A percentile compares a stretch with the other conserved stretches of the same genome.
phyloP scores from a whole-genome alignment of 2,113 vertebrate genomes.

The Cavia porcellus region DNA sequence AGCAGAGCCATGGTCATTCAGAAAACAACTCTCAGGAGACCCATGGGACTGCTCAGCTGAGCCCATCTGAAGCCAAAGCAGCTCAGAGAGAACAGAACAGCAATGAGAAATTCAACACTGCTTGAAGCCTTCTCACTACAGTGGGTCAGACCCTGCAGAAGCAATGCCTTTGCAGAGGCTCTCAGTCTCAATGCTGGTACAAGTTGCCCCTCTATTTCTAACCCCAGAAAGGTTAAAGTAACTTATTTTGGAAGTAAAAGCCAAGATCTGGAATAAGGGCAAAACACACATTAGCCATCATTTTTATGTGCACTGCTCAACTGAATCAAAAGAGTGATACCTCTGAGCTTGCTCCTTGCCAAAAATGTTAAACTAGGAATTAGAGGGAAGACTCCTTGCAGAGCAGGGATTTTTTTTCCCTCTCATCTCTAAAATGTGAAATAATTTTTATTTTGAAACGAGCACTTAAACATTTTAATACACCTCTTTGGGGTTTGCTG shows the following conservation, averaged over 20 bases:
- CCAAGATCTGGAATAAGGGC: conserved; percentile 21
- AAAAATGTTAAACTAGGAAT: conserved; percentile 16
- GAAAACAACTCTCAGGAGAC: background rate
- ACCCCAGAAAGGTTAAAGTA: background rate
- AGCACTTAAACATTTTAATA: conserved; percentile 74
- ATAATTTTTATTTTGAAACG: conserved; percentile 59
- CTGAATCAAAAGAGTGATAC: conserved; percentile 24
- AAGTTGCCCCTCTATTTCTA: background rate
- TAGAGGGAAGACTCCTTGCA: conserved; percentile 5
- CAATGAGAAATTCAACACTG: background rate
- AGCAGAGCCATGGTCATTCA: background rate
- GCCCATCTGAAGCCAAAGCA: background rate
- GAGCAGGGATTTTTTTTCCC: conserved; percentile 14
- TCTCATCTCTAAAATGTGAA: conserved; percentile 62
- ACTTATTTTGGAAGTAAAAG: conserved; percentile 60
- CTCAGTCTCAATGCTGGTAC: background rate
- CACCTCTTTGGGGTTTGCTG: conserved; percentile 73
- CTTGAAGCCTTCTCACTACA: background rate
- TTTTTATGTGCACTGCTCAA: conserved; percentile 24
- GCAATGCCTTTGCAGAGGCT: background rate
- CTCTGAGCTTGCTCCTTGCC: background rate
- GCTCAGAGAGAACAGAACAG: background rate
- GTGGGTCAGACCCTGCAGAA: background rate
- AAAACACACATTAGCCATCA: conserved; percentile 66
- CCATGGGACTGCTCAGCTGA: background rate